A percentile compares a stretch with the other conserved stretches of the same genome.
phyloP scores from a whole-genome alignment of 1,140 invertebrate genomes.

The Bombus breviceps region DNA sequence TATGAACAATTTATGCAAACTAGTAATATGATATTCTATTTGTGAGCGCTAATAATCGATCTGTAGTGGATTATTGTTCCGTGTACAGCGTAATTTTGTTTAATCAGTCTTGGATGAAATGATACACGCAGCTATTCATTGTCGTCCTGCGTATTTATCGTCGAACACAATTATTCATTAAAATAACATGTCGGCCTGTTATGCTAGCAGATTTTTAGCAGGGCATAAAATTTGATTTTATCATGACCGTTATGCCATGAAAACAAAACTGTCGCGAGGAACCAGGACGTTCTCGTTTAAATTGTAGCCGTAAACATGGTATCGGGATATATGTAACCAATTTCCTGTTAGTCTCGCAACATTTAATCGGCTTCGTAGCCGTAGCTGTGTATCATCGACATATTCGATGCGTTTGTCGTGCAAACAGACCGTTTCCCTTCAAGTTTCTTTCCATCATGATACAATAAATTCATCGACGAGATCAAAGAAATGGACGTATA shows the following conservation, averaged over 20 bases:
- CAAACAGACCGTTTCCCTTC: neutral
- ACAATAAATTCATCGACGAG: slow-evolving; percentile 35
- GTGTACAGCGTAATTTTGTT: neutral
- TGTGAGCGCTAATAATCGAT: neutral
- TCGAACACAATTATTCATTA: slow-evolving; percentile 28
- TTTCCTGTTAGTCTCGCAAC: slow-evolving; percentile 32
- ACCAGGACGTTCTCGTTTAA: neutral
- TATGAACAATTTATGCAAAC: neutral
- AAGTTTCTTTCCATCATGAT: neutral
- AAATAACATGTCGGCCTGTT: slow-evolving; percentile 2
- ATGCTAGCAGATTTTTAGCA: neutral
- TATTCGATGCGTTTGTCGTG: slow-evolving; percentile 28
- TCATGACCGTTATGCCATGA: neutral
- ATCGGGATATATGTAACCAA: slow-evolving; percentile 15
- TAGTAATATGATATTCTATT: neutral
- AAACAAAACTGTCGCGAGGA: neutral
- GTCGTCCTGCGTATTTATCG: neutral
- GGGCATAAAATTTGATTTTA: slow-evolving; percentile 28
- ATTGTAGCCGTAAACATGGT: slow-evolving; percentile 13
- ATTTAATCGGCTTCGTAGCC: slow-evolving; percentile 34
- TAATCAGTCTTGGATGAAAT: neutral
- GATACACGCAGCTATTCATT: neutral
- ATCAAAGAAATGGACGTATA: slow-evolving; percentile 44
- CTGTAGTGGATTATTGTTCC: neutral
- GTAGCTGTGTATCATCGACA: slow-evolving; percentile 9